Percentiles rank a stretch among this genome's conserved stretches.
Conservation (phyloP, 64 coral and sea anemone genomes). For the Montipora cactus region DNA sequence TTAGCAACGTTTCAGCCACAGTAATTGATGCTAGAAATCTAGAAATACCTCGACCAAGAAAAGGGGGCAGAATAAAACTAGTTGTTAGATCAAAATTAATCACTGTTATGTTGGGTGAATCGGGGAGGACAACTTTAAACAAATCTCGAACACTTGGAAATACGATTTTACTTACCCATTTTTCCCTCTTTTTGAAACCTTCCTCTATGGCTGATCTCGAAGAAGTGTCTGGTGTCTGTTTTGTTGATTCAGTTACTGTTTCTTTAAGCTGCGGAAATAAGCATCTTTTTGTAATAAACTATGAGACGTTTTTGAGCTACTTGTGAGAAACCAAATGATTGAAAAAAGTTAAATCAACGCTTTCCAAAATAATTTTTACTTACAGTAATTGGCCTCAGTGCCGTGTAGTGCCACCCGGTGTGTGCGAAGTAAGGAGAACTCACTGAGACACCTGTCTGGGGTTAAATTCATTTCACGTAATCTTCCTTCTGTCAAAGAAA, state of each 20-base stretch:
- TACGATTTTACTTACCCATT: not conserved
- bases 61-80: too few relatives aligned
- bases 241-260: not conserved
- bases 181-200: not conserved
- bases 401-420: constrained; percentile 56
- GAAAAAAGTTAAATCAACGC: not conserved
- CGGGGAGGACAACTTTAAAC: too few relatives aligned
- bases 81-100: too few relatives aligned
- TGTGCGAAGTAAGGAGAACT: constrained; percentile 59
- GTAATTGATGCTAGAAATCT: too few relatives aligned
- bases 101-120: too few relatives aligned
- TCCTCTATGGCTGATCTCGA: not conserved
- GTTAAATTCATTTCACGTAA: constrained; percentile 48
- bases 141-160: too few relatives aligned
- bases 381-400: constrained; percentile 47
- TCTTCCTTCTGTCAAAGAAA: constrained; percentile 39
- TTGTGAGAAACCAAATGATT: not conserved
- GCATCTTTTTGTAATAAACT: not conserved
- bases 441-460: constrained; percentile 46
- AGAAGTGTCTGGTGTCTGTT: not conserved
- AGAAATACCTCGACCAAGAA: too few relatives aligned
- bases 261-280: not conserved
- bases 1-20: too few relatives aligned
- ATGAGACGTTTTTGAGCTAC: not conserved
- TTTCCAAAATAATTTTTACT: not conserved